Conservation (phyloP, 2,888 invertebrate genomes). For the Encarsia formosa region DNA sequence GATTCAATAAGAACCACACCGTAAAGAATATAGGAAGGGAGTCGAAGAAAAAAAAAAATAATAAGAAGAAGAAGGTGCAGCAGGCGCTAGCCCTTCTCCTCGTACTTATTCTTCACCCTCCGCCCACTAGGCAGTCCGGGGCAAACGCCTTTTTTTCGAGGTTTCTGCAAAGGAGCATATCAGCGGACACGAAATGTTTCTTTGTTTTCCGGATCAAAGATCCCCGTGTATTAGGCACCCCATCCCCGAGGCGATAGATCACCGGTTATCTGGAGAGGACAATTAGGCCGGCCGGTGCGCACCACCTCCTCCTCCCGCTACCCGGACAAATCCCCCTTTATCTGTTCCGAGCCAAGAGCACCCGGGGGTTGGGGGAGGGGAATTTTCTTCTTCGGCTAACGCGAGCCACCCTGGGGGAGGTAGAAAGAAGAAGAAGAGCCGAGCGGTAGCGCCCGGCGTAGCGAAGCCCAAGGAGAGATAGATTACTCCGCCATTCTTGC, state of each 20-base stretch:
- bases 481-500: slow-evolving; percentile 89
- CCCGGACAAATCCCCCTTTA: slow-evolving; percentile 29
- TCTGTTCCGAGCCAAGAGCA: slow-evolving; percentile 14
- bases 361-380: slow-evolving; percentile 30
- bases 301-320: background rate
- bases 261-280: slow-evolving; percentile 44
- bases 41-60: no score
- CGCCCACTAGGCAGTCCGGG: background rate
- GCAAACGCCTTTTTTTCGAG: background rate
- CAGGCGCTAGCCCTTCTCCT: background rate
- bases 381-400: slow-evolving; percentile 36
- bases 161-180: background rate
- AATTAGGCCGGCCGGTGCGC: slow-evolving; percentile 43
- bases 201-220: slow-evolving; percentile 28
- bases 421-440: slow-evolving; percentile 29
- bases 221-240: background rate
- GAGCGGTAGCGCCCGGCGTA: slow-evolving; percentile 38
- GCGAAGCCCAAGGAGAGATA: slow-evolving; percentile 60
- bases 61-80: no score
- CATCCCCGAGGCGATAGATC: slow-evolving; percentile 33
- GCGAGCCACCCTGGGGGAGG: background rate
- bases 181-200: slow-evolving; percentile 16
- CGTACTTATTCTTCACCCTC: background rate
- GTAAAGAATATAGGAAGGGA: no score
- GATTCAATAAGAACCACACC: no score